Base-by-base conservation (phyloP, 2,888 invertebrate species). In the Myopa testacea region DNA sequence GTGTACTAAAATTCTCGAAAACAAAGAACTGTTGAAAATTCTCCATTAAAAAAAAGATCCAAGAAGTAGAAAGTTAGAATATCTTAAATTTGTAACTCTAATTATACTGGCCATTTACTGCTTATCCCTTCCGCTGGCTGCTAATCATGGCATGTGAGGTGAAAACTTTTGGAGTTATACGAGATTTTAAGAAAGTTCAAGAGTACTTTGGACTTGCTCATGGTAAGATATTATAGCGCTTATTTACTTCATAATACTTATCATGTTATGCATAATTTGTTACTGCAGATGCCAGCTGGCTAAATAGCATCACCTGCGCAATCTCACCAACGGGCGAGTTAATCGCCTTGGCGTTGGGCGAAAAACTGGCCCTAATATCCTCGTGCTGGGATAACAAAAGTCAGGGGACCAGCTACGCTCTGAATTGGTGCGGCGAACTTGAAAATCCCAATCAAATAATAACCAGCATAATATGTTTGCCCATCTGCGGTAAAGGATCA, bases 311-410 rank as follows among this genome's bases (percentile, higher is more conserved):
- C 81, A 89, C 92, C 78, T 87, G 94, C 80, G 93, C 95, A 0
- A 87, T 93, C n/a, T 94, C 94, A 14, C 94, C 95, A 3, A 91
- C 93, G 63, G 93, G 93, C 65, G 95, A 95, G 86, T 86, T 94
- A 40, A 90, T 95, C 81, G 93, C 92, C 0, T 86, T 95, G 79
- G 94, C 93, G 0, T 91, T 92, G 84, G 92, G 92, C 74, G 91
- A 93, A 79, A 92, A 91, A 84, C 87, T 95, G 78, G 92, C 93
- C 0, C 91, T 95, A 79, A 88, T 95, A 67, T 90, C 91, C 90
- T 93, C 92, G 79, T 93, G 92, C 88, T 94, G 93, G 93, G 84
- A 86, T 69, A 84, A 84, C 70, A 86, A 84, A 71, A 90, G 88
- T 79, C 83, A 83, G 76, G 70, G 78, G 2, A 84, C 85, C 12